Evolutionary conservation across 2,888 invertebrate genomes (phyloP), one percentile per base, ranked within the genome.

Genomic region (Lapara coniferarum): DNA sequence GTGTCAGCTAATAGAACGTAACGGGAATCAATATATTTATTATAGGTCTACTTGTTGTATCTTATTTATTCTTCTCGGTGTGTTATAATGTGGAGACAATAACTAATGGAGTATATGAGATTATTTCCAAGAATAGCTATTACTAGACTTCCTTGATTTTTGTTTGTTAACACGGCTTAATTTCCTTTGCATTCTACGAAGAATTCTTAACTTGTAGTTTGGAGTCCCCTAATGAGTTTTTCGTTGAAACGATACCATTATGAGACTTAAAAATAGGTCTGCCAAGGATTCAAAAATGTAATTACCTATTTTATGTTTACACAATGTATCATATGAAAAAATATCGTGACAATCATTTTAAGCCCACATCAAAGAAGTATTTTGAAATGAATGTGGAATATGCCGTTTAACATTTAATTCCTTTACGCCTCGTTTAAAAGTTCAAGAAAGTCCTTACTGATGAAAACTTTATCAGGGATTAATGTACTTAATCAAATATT

Each of bases 191-290:
- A 10, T 46, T 49, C 49, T 63, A 63, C 63, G 0, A 19, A 19
- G 19, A 63, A 63, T 49, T 19, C 49, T 49, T 49, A 25, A 63
- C 49, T 49, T 19, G 46, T 49, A 19, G 19, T 16, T 8, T 63
- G 13, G 19, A 49, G 13, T 63, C 49, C 59, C n/a, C 30, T 6
- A 49, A 49, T 46, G 49, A 19, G 68, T 69, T 63, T 69, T 69
- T 69, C 63, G 46, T 63, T 49, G 63, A 63, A 63, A 46, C 63
- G 63, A 7, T 49, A 12, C 19, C 49, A 63, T 19, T 49, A 25
- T 49, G 63, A 19, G 49, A 19, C 19, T 16, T 19, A 10, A 63
- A 63, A 63, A 63, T 63, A 63, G 63, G 19, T 63, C 19, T 19
- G 63, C 49, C 49, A 13, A 49, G 46, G 46, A 63, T 37, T 7